These are phyloP conservation scores for Gila robusta DNA, from an alignment of 2,797 vertebrate genomes.

Conservation along the genomic window DNA sequence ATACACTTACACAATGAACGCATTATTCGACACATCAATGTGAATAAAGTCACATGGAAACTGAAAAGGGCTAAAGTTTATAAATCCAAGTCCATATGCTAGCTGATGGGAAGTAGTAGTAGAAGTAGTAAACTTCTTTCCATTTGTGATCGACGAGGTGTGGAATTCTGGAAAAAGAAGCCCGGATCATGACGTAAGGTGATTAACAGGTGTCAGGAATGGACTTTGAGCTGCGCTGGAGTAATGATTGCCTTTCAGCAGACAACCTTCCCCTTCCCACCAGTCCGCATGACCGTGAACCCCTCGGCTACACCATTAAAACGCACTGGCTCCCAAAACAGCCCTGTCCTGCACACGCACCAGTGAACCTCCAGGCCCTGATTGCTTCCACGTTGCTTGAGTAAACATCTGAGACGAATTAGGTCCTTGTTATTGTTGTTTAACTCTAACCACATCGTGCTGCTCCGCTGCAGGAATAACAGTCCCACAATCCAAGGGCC, in stretches of 20 bases:
- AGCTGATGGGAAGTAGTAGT: slow-evolving; percentile 9
- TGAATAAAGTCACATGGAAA: slow-evolving; percentile 3
- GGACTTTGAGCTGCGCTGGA: slow-evolving; percentile 42
- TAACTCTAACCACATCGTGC: slow-evolving; percentile 60
- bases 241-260: slow-evolving; percentile 47
- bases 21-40: slow-evolving; percentile 11
- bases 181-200: slow-evolving; percentile 68
- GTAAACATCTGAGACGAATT: slow-evolving; percentile 72
- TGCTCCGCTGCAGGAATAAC: slow-evolving; percentile 60
- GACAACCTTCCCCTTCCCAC: slow-evolving; percentile 33
- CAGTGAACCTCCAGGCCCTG: slow-evolving; percentile 53
- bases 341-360: slow-evolving; percentile 53
- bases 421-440: slow-evolving; percentile 71
- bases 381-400: slow-evolving; percentile 69
- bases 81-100: neutral
- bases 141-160: slow-evolving; percentile 76
- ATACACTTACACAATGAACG: slow-evolving; percentile 15
- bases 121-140: slow-evolving; percentile 56
- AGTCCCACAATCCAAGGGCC: slow-evolving; percentile 56
- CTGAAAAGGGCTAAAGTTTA: neutral
- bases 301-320: slow-evolving; percentile 57
- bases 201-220: slow-evolving; percentile 76
- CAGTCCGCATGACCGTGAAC: slow-evolving; percentile 30
- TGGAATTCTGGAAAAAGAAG: slow-evolving; percentile 63
- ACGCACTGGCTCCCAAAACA: slow-evolving; percentile 55